These are phyloP conservation scores for Lasioglossum marginatum DNA, from an alignment of 2,888 invertebrate genomes.

Conservation along the genomic window DNA sequence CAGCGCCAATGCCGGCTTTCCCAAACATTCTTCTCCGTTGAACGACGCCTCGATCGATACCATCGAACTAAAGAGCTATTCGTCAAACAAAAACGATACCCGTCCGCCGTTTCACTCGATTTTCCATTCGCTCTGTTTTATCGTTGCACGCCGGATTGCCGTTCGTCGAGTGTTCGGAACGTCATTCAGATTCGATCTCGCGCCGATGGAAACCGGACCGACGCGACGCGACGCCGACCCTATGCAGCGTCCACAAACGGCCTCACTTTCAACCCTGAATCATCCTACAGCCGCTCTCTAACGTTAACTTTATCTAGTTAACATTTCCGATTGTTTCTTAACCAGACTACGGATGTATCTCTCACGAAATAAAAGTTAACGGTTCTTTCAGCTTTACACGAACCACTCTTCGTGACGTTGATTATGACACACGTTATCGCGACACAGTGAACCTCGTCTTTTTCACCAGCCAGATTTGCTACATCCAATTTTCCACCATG, in stretches of 20 bases:
- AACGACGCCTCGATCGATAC: constrained; percentile 15
- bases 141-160: constrained; percentile 7
- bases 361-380: not conserved
- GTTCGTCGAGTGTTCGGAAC: constrained; percentile 28
- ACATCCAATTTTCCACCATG: not conserved
- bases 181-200: constrained; percentile 36
- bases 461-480: not conserved
- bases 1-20: not conserved
- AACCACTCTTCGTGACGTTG: not conserved
- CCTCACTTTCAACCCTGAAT: not conserved
- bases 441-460: not conserved
- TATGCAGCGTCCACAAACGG: not conserved
- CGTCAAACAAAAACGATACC: constrained; percentile 25
- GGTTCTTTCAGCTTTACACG: not conserved
- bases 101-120: constrained; percentile 27
- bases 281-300: not conserved
- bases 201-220: constrained; percentile 19
- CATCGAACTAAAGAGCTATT: constrained; percentile 19
- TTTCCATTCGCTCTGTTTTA: constrained; percentile 19
- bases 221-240: not conserved
- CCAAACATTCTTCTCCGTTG: not conserved
- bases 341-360: not conserved
- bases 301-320: too few species aligned
- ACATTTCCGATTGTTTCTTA: not conserved
- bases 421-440: not conserved